phyloP scores from a whole-genome alignment of 2,888 invertebrate species.

The Drosophila colorata region DNA sequence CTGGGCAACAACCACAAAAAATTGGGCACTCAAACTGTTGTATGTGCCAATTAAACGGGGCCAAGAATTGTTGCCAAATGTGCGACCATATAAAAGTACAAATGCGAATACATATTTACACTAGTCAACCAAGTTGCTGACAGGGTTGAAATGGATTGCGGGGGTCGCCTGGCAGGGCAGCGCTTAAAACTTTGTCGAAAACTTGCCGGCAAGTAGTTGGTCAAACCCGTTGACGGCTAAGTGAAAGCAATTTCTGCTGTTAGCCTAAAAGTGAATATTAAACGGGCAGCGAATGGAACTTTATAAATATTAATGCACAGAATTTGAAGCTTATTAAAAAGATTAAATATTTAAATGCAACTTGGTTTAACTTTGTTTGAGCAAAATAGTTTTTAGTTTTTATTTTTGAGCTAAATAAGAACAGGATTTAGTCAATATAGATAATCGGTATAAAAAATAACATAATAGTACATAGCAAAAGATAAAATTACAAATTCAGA shows the following conservation, averaged over 20 bases:
- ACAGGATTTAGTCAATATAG: too few relatives aligned
- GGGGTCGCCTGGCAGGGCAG: background rate
- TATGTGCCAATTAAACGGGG: constrained; percentile 71
- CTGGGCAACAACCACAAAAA: constrained; percentile 25
- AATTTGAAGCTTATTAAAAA: background rate
- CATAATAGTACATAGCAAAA: too few relatives aligned
- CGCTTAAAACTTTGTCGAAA: constrained; percentile 13
- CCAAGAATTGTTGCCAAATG: constrained; percentile 64
- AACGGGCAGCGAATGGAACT: too few relatives aligned
- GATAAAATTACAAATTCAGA: too few relatives aligned
- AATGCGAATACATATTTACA: constrained; percentile 44
- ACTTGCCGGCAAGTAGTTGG: constrained; percentile 17
- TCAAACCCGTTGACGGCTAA: constrained; percentile 49
- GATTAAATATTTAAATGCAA: too few relatives aligned
- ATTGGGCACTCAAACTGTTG: constrained; percentile 58
- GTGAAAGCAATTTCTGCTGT: constrained; percentile 22
- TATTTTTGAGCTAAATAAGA: too few relatives aligned
- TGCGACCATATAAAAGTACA: constrained; percentile 43
- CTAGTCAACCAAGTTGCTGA: constrained; percentile 24
- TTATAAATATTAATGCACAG: constrained; percentile 10
- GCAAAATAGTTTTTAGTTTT: too few relatives aligned
- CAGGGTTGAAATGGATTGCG: background rate
- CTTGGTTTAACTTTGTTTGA: too few relatives aligned
- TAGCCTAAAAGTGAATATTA: constrained; percentile 13
- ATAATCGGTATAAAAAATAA: too few relatives aligned